A percentile compares a stretch with the other conserved stretches of the same genome.
phyloP scores from a whole-genome alignment of 1,140 invertebrate genomes.

The Melitaea cinxia region DNA sequence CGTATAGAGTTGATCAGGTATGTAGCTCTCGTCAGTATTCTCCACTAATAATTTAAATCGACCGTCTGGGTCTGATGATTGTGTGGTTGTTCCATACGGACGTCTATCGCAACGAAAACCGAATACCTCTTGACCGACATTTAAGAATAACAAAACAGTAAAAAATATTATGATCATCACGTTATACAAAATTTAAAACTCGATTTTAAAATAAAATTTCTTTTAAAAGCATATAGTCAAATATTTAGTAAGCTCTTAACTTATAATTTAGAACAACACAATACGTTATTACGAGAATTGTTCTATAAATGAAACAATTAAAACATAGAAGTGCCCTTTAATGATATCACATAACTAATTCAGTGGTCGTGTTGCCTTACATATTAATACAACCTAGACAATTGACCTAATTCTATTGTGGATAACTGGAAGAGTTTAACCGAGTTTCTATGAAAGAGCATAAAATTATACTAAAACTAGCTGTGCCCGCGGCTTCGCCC shows the following conservation, averaged over 20 bases:
- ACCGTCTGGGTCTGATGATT: slow-evolving; percentile 59
- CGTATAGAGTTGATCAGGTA: slow-evolving; percentile 65
- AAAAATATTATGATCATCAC: neutral
- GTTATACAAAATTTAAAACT: neutral
- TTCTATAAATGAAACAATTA: slow-evolving; percentile 28
- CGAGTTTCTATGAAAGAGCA: neutral
- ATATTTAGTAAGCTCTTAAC: too few species aligned
- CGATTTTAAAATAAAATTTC: too few species aligned
- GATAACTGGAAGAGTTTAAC: slow-evolving; percentile 6
- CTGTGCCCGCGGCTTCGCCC: too few species aligned
- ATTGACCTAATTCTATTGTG: slow-evolving; percentile 22
- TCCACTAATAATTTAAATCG: slow-evolving; percentile 55
- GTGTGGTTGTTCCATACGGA: slow-evolving; percentile 61
- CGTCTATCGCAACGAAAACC: slow-evolving; percentile 66
- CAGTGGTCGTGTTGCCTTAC: slow-evolving; percentile 24
- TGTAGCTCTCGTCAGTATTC: slow-evolving; percentile 54
- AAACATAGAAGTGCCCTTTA: slow-evolving; percentile 28
- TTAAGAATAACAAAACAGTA: neutral
- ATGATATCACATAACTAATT: slow-evolving; percentile 20
- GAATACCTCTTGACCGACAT: neutral
- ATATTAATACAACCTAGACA: slow-evolving; percentile 29
- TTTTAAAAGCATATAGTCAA: too few species aligned
- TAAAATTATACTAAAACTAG: too few species aligned
- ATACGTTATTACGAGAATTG: neutral
- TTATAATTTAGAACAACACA: too few species aligned